A percentile compares a stretch with the other conserved stretches of the same genome.
phyloP scores from a whole-genome alignment of 1,140 invertebrate genomes.

The Probaryconus sp. region DNA sequence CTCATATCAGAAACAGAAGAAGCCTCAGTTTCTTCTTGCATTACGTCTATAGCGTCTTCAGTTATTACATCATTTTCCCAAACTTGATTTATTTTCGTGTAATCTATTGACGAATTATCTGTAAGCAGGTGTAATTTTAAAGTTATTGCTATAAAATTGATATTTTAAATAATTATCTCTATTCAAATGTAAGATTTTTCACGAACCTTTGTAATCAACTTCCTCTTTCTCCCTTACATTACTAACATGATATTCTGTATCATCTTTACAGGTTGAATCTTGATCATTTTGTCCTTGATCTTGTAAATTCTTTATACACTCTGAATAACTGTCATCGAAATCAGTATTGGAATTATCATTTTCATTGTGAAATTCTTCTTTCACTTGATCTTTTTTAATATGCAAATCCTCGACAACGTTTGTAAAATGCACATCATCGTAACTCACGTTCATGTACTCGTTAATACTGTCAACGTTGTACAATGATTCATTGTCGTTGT shows the following conservation, averaged over 20 bases:
- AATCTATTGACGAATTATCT: no score
- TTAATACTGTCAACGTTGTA: conserved; percentile 49
- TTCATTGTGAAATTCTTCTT: not conserved
- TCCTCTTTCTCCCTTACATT: conserved; percentile 17
- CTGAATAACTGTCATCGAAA: conserved; percentile 44
- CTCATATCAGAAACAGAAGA: no score
- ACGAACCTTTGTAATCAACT: no score
- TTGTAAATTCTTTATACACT: conserved; percentile 52
- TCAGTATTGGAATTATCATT: conserved; percentile 26
- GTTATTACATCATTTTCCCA: no score
- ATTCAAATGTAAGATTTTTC: no score
- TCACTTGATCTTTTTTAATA: not conserved
- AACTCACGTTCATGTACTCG: conserved; percentile 53
- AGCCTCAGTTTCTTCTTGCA: no score
- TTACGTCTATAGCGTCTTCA: no score
- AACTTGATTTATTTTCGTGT: no score
- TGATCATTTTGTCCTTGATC: conserved; percentile 9
- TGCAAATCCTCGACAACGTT: not conserved
- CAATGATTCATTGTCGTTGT: conserved; percentile 36
- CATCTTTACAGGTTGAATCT: not conserved
- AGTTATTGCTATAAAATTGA: no score
- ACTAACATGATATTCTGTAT: not conserved
- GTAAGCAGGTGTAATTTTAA: no score
- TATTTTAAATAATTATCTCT: no score
- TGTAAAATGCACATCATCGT: conserved; percentile 19